These are phyloP conservation scores for Grammomys dolichurus DNA, from an alignment of 2,113 vertebrate species.

Conservation along the genomic window DNA sequence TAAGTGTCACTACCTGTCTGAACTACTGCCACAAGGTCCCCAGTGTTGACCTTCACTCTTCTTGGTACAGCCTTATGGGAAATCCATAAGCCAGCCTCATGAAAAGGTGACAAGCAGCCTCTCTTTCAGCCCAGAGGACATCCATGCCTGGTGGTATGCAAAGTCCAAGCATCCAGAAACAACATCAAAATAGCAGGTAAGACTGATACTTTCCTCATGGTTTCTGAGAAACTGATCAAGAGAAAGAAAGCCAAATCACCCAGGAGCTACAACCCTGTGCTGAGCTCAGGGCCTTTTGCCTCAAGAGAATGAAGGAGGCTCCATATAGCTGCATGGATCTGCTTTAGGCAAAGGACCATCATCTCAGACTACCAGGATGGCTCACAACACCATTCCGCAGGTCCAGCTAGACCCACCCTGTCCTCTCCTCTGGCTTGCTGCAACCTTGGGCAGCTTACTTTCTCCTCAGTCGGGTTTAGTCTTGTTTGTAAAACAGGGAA, in stretches of 20 bases:
- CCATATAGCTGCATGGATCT: rapidly evolving
- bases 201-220: neutral
- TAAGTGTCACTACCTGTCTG: neutral
- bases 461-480: neutral
- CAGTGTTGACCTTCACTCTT: neutral
- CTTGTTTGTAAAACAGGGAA: neutral
- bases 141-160: neutral
- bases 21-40: neutral
- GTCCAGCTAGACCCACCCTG: neutral
- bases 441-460: neutral
- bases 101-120: neutral
- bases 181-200: neutral
- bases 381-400: rapidly evolving
- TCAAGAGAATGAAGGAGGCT: rapidly evolving
- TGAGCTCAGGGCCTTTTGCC: rapidly evolving
- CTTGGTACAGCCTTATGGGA: neutral
- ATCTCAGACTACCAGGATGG: neutral
- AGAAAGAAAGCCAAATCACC: neutral
- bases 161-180: neutral
- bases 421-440: rapidly evolving
- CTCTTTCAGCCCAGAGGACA: neutral
- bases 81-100: rapidly evolving
- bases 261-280: neutral
- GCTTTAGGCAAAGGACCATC: neutral
- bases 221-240: neutral